These are phyloP conservation scores for Microctonus brassicae DNA, from an alignment of 2,888 invertebrate genomes.

Conservation along the genomic window DNA sequence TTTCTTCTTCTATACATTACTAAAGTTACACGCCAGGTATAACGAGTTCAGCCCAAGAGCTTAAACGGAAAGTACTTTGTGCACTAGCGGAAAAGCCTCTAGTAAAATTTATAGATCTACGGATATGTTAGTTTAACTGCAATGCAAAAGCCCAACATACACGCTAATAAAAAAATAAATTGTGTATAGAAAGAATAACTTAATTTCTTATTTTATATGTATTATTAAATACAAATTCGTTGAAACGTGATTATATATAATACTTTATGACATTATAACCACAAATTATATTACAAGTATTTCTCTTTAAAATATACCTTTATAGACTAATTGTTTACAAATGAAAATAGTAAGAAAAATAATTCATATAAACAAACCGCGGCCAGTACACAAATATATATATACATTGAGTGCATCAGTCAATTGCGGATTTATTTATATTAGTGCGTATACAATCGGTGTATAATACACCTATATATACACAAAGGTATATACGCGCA, in stretches of 20 bases:
- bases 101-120: conserved; percentile 39
- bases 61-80: conserved; percentile 41
- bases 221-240: not conserved
- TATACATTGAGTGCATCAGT: not conserved
- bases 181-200: not conserved
- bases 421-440: conserved; percentile 22
- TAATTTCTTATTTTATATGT: not conserved
- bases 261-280: too few species aligned
- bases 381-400: not conserved
- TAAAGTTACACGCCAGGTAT: conserved; percentile 27
- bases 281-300: too few species aligned
- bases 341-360: not conserved
- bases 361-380: not conserved
- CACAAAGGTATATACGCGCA: conserved; percentile 52
- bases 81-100: conserved; percentile 37
- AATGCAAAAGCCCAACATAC: not conserved
- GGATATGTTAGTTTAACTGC: conserved; percentile 16
- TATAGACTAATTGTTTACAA: too few species aligned
- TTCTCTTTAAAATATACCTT: too few species aligned
- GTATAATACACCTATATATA: conserved; percentile 45
- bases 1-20: conserved; percentile 2
- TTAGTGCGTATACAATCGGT: conserved; percentile 51
- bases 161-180: not conserved
- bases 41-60: conserved; percentile 37
- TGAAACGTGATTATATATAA: not conserved